phyloP scores from a whole-genome alignment of 1,140 invertebrate genomes.

The Philotrypesis tridentata region DNA sequence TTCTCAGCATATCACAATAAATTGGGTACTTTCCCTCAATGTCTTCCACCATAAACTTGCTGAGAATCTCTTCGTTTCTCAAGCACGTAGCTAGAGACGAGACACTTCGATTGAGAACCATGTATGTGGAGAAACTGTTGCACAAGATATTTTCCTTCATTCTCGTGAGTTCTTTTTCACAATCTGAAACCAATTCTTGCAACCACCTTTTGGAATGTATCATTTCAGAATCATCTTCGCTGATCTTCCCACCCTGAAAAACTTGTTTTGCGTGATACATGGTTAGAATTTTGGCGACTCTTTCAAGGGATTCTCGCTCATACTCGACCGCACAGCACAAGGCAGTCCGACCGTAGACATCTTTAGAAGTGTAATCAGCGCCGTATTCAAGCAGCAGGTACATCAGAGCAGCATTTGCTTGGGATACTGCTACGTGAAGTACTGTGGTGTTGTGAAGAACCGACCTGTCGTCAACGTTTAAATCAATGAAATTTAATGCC shows the following conservation, averaged over 20 bases:
- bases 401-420: not conserved
- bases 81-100: constrained; percentile 4
- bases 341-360: not conserved
- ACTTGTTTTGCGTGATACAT: not conserved
- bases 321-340: constrained; percentile 1
- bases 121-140: not conserved
- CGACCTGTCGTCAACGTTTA: not conserved
- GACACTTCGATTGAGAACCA: not conserved
- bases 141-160: not conserved
- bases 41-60: not conserved
- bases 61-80: not conserved
- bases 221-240: not conserved
- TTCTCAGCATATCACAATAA: not conserved
- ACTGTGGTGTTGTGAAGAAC: constrained; percentile 16
- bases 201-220: not conserved
- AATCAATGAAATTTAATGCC: not conserved
- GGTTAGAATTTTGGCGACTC: not conserved
- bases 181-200: not conserved
- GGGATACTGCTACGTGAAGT: constrained; percentile 16
- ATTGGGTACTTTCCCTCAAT: not conserved
- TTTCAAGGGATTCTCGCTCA: not conserved
- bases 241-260: not conserved
- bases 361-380: not conserved
- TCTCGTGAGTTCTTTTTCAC: not conserved
- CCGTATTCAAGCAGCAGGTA: constrained; percentile 16